Percentiles rank a stretch among this genome's conserved stretches.
Conservation (phyloP, 1,140 invertebrate species). For the Antheraea mylitta region DNA sequence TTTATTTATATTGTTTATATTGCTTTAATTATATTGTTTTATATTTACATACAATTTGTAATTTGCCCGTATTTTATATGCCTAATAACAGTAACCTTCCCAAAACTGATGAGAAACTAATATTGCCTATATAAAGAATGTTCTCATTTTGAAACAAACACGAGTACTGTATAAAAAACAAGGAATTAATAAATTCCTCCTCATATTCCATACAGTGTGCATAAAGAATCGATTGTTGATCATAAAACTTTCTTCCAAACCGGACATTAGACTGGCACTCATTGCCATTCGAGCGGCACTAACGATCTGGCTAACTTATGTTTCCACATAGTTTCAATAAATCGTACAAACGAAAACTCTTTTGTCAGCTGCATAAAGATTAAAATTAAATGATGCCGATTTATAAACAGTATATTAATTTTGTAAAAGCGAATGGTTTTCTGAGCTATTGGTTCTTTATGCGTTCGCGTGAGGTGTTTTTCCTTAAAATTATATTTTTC, state of each 20-base stretch:
- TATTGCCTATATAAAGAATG: too few relatives aligned
- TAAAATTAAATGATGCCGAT: neutral
- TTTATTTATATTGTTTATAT: too few relatives aligned
- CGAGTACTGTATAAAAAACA: too few relatives aligned
- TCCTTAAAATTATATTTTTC: neutral
- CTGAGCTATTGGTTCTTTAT: conserved; percentile 4
- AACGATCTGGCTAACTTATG: conserved; percentile 22
- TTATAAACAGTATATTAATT: neutral
- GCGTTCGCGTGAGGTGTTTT: neutral
- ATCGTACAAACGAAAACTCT: neutral
- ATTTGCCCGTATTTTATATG: too few relatives aligned
- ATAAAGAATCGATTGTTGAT: conserved; percentile 19
- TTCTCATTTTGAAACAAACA: too few relatives aligned
- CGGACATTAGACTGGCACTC: conserved; percentile 24
- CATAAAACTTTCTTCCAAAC: conserved; percentile 29
- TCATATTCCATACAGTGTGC: neutral
- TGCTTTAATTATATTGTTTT: too few relatives aligned
- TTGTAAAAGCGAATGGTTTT: neutral
- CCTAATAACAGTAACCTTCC: too few relatives aligned
- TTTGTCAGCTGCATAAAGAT: neutral
- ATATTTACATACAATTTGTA: too few relatives aligned
- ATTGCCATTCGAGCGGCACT: conserved; percentile 23
- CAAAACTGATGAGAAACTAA: too few relatives aligned
- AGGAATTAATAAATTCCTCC: too few relatives aligned
- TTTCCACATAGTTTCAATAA: neutral